Conservation (phyloP, 2,113 vertebrate genomes). For the Albula glossodonta region DNA sequence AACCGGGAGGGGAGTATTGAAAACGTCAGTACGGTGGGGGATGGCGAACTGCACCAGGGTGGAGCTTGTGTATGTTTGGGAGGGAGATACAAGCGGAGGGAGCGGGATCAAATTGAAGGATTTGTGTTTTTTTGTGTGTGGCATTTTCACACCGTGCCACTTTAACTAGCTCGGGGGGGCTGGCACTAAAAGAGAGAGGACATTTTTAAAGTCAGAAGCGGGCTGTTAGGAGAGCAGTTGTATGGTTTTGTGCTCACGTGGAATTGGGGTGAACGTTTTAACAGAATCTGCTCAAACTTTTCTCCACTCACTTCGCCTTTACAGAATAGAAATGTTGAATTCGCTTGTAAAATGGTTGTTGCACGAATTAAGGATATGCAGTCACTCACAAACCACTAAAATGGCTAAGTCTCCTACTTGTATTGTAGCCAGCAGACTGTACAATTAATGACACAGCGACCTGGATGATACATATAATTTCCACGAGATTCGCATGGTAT, state of each 20-base stretch:
- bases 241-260: slow-evolving; percentile 8
- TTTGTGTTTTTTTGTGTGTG: slow-evolving; percentile 7
- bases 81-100: neutral
- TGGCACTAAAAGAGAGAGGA: slow-evolving; percentile 22
- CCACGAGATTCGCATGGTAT: no score
- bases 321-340: no score
- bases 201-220: slow-evolving; percentile 30
- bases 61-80: slow-evolving; percentile 23
- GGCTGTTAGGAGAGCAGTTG: neutral
- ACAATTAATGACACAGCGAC: no score
- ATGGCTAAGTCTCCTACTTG: no score
- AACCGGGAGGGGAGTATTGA: slow-evolving; percentile 28
- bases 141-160: slow-evolving; percentile 20
- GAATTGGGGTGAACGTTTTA: neutral
- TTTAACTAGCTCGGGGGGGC: slow-evolving; percentile 27
- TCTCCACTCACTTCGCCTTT: no score
- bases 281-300: neutral
- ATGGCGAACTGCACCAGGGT: slow-evolving; percentile 39
- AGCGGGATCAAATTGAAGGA: slow-evolving; percentile 8
- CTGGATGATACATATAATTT: no score
- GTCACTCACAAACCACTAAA: no score
- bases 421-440: no score
- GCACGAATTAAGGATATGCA: no score
- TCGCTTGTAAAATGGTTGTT: no score
- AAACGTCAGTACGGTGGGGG: slow-evolving; percentile 53